Evolutionary conservation across 2,113 vertebrate species (phyloP), one percentile per base, ranked within the genome.

Genomic region (Heptranchias perlo): DNA sequence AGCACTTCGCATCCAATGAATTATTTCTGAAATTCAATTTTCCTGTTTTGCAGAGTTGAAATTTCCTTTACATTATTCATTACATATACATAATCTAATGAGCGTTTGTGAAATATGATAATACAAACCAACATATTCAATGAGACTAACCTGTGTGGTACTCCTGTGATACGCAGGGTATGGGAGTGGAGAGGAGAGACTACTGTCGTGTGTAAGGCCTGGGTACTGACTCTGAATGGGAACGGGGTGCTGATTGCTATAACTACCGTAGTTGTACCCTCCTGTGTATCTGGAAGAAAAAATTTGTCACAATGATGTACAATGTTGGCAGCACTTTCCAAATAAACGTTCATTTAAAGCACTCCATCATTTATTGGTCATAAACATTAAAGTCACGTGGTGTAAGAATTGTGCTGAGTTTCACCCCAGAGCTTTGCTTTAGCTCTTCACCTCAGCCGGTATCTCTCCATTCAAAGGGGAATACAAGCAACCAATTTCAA

Each of bases 201-300:
- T 97, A 76, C 98, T 97, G 92, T 99, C 99, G 0, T 99, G 99
- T 91, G 98, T 97, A 96, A 99, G 97, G 97, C 98, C 98, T 3
- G 99, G 98, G 96, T 99, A 99, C 97, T 99, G 99, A 97, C 98
- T 98, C 98, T 99, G 99, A 97, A 99, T 98, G 61, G 99, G 98
- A 96, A 99, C 98, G 54, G 99, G 98, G 89, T 99, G 99, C 97
- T 99, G 99, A 98, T 99, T 99, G 97, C 98, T 97, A 62, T 99
- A 99, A 97, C 98, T 99, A 97, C 99, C 98, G 0, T 99, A 99
- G 97, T 99, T 99, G 97, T 99, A 99, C 98, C 98, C 99, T 96
- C 99, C 98, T 1, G 98, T 98, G 96, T 99, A 99, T 96, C 99
- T 99, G 65, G 96, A 97, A 96, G 0, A 64, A 82, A 96, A 94